Base-by-base conservation (phyloP, 1,140 invertebrate species). In the Zophobas atratus region DNA sequence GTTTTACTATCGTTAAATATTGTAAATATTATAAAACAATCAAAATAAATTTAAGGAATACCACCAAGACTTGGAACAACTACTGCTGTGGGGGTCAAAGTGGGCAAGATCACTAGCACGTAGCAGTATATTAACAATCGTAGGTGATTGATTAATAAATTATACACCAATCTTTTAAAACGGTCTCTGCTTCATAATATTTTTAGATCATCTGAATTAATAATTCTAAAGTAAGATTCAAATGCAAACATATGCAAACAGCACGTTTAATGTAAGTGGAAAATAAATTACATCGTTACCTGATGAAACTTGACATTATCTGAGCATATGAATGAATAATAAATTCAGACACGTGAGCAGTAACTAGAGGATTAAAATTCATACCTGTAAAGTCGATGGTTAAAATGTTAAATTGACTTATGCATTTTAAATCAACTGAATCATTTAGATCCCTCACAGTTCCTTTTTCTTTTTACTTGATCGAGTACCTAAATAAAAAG, bases 251-350 rank as follows among this genome's bases (percentile, higher is more conserved):
- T 1, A 67, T n/a, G 20, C 33, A 2, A 33, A 32, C 4, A 43
- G 38, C 39, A 43, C 43, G 6, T 43, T 2, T n/a, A 20, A 20
- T 67, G 38, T 43, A 43, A 67, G n/a, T 67, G 41, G 43, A 67
- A 43, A 43, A 67, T n/a, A 67, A 67, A 67, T 67, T 67, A 67
- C 20, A 6, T 38, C 33, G 20, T 41, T 67, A 43, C 6, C 20
- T 43, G 60, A 67, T 41, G 60, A 67, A 67, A 43, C 60, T 67
- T 67, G 38, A 67, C 60, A 67, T 67, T 67, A 67, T 67, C 60
- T 67, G 38, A 67, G 35, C 39, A 43, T 67, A 39, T 43, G 39
- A 32, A 67, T 67, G 60, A 60, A 60, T 60, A 39, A 60, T 60
- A 60, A 67, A 67, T n/a, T 46, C 43, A 20, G 20, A n/a, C n/a